Base-by-base conservation (phyloP, 2,888 invertebrate genomes). In the Nasonia oneida region DNA sequence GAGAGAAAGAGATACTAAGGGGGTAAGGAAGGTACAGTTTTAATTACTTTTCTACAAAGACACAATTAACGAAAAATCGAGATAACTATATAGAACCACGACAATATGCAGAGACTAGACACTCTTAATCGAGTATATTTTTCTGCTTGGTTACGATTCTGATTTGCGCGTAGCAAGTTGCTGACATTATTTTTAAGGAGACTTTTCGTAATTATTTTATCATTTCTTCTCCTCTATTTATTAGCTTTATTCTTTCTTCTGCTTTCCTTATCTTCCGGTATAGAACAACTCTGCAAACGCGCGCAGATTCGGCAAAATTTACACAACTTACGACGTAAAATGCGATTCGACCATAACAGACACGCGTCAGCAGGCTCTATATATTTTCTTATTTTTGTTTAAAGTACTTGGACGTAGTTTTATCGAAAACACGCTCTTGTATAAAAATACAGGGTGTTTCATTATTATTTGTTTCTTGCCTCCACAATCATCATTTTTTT, bases 391-490 rank as follows among this genome's bases (percentile, higher is more conserved):
- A n/a, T 74, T 75, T 71, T 57, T 83, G 50, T 74, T 86, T 87
- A 86, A 85, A 85, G 87, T 88, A 85, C 85, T 83, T 88, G 87
- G 86, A 87, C 87, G 87, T 87, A 87, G 85, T 84, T 85, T 87
- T 76, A 85, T 85, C 83, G 86, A 86, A 84, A 86, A 85, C 86
- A 87, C 87, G 82, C 87, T 61, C 86, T 86, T 86, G 84, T 89
- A 84, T 88, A 87, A 87, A 86, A 87, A 88, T 88, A 87, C 88
- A 88, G 87, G 87, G 84, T 89, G 88, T 88, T 87, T 88, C 84
- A 88, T 85, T 87, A 86, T 87, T 71, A 83, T 86, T 85, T 74
- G 87, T 77, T 75, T 82, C 78, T 39, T 81, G 42, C 81, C 86
- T 64, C 61, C 75, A 73, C 47, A 80, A 79, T 82, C 53, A 82